Evolutionary conservation across 2,113 vertebrate genomes (phyloP), one percentile per base, ranked within the genome.

Genomic region (Phrynocephalus versicolor): DNA sequence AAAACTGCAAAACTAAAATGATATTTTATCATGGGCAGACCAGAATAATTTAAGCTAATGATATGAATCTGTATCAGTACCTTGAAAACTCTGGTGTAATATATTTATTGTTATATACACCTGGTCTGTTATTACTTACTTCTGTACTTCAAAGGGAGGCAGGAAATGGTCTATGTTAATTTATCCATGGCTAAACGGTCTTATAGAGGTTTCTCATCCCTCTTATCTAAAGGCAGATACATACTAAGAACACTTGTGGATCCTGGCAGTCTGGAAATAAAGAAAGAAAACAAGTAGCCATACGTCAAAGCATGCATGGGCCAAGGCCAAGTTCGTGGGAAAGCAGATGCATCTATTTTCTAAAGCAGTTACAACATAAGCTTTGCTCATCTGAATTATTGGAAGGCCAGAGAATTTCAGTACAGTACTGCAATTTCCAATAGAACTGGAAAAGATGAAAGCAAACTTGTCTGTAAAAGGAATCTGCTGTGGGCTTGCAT

Each of bases 201-300:
- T 76, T 39, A 16, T 55, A 75, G 70, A 71, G 70, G 41, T 71
- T 88, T 92, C 88, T 88, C 88, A 89, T 70, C 85, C n/a, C 0
- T 80, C 84, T 81, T 83, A 84, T 67, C 62, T 30, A 55, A 86
- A 93, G 89, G 81, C 58, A 92, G 84, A 80, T 85, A 81, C 39
- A n/a, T n/a, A n/a, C n/a, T 88, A 71, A 90, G 91, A 90, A 72
- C 1, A 57, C 77, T 85, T 70, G 88, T 91, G 88, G 84, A 88
- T 93, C 86, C 69, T 89, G 88, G 91, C 75, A 41, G 78, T 84
- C 67, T 30, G 27, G 23, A 78, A 10, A 23, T 33, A n/a, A n/a
- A 57, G 78, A 78, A 89, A 81, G 72, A 71, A 64, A 71, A 18
- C 84, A 37, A 69, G 69, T 89, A 88, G 83, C 80, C 82, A 69